Evolutionary conservation across 2,113 vertebrate species (phyloP).

Genomic region (Istiophorus platypterus): DNA sequence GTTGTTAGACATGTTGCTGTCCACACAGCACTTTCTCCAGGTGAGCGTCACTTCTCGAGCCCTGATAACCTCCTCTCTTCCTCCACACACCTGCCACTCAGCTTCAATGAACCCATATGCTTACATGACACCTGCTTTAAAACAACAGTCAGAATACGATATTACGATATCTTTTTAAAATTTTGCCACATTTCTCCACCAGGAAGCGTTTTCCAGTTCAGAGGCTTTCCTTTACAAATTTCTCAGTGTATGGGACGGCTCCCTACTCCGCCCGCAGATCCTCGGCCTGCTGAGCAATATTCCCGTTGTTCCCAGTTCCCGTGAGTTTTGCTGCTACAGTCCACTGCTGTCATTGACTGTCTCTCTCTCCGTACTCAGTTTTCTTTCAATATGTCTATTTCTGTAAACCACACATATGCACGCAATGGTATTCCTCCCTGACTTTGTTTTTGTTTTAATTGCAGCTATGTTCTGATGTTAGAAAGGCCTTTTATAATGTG

Average conservation of each 20-base stretch:
- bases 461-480: not conserved
- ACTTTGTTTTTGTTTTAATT: not conserved
- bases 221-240: conserved; percentile 92
- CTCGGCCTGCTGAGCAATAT: conserved; percentile 90
- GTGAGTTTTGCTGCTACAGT: conserved; percentile 79
- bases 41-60: conserved; percentile 75
- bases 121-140: not conserved
- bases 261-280: conserved; percentile 85
- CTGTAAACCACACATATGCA: not conserved
- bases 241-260: conserved; percentile 92
- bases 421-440: not conserved
- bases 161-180: not conserved
- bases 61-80: not conserved
- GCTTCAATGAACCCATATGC: not conserved
- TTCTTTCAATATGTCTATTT: not conserved
- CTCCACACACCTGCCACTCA: not conserved
- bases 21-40: conserved; percentile 91
- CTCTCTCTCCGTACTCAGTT: not conserved
- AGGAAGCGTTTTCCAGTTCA: conserved; percentile 92
- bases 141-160: not conserved
- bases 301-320: conserved; percentile 85
- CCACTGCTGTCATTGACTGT: not conserved
- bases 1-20: conserved; percentile 88
- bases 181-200: conserved; percentile 44
- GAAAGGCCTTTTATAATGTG: not conserved